Base-by-base conservation (phyloP, 1,140 invertebrate species). In the Cydia strobilella region DNA sequence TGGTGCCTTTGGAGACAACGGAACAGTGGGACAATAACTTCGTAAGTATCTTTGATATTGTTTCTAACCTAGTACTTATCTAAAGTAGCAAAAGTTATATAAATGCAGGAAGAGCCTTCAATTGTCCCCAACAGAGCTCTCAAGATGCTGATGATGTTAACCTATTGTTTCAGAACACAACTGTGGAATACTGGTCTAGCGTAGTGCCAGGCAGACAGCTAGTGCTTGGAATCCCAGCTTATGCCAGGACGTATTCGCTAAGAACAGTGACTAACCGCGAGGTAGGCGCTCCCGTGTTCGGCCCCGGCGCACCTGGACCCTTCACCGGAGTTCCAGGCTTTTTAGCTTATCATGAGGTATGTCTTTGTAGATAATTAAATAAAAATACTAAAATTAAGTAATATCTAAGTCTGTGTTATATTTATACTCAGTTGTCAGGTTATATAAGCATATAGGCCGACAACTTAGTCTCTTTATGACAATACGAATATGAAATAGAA, bases 331-430 rank as follows among this genome's bases (percentile, higher is more conserved):
- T 96, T 10, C 89, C 94, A 23, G 96, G 96, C 45, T 95, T 96
- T 82, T 91, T 96, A n/a, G 93, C 96, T 2, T 97, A 96, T 85
- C 96, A 96, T 85, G 96, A 97, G 94, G 93, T 93, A 74, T 75
- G 76, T 80, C 18, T 59, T 23, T n/a, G 20, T 39, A 39, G 4
- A n/a, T 18, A 51, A 45, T 39, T 39, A 3, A 45, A 45, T 45
- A 15, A 15, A 45, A n/a, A 18, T 48, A 51, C 48, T 73, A 77
- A 12, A 51, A 31, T 45, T 45, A 0, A 3, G 42, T 45, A 45
- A 45, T 45, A 45, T 13, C 10, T 45, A 45, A 45, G 42, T 3
- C 42, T 45, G 2, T 45, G 15, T 45, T 3, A 39, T 10, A 39
- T 39, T 39, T 39, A 39, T 39, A 10, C 35, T 39, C 31, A 31